Conservation (phyloP, 1,140 invertebrate species). For the Drosophila paulistorum region DNA sequence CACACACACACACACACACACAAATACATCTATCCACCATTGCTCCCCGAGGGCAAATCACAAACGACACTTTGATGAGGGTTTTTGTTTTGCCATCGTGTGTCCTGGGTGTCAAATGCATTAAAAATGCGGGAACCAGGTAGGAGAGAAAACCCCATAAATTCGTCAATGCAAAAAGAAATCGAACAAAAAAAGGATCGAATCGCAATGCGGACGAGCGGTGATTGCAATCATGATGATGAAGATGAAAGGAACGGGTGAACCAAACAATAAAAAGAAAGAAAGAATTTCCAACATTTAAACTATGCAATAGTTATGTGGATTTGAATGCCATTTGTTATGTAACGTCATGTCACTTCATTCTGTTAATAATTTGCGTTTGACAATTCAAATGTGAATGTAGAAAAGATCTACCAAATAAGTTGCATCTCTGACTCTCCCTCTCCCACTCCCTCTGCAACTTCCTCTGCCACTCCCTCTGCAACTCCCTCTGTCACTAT, state of each 20-base stretch:
- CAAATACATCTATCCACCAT: not conserved
- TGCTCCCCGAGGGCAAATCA: slow-evolving; percentile 12
- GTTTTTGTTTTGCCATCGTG: slow-evolving; percentile 38
- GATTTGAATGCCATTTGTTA: too few species aligned
- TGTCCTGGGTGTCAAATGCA: slow-evolving; percentile 11
- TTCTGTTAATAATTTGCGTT: too few species aligned
- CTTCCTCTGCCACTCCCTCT: too few species aligned
- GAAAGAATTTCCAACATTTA: too few species aligned
- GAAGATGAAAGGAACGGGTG: not conserved
- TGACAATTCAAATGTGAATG: too few species aligned
- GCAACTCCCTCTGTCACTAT: too few species aligned
- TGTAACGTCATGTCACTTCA: too few species aligned
- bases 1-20: not conserved
- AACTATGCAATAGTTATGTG: too few species aligned
- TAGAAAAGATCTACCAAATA: too few species aligned
- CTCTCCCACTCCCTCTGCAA: too few species aligned
- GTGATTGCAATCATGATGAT: not conserved
- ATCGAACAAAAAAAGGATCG: not conserved
- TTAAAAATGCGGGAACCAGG: slow-evolving; percentile 11
- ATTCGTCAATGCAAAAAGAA: slow-evolving; percentile 10
- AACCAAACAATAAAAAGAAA: not conserved
- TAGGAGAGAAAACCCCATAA: not conserved
- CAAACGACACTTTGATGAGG: slow-evolving; percentile 31
- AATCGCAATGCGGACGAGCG: not conserved
- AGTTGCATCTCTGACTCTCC: too few species aligned